Base-by-base conservation (phyloP, 2,888 invertebrate genomes). In the Stenodema calcarata region DNA sequence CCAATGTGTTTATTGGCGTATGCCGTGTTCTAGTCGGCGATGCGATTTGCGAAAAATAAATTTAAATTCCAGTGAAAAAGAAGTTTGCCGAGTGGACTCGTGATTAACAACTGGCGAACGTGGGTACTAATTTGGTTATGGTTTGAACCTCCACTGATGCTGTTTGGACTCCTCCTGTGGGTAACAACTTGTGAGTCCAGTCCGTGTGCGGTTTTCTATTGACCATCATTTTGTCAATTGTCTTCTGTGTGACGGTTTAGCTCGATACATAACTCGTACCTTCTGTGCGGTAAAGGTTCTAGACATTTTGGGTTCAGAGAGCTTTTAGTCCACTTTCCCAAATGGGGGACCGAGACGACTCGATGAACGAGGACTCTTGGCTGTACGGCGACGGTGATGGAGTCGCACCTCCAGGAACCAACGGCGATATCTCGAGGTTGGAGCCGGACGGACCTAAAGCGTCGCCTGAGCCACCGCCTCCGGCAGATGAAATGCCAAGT, bases 321-420 rank as follows among this genome's bases (percentile, higher is more conserved):
- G 4, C 35, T 35, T 35, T 7, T 35, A 35, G 7, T 2, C n/a
- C n/a, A n/a, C n/a, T n/a, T n/a, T 35, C 35, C 7, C 4, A 7
- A 7, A 78, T 78, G 78, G 78, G 18, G 11, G 78, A 78, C 18
- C 78, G 44, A 27, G 78, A 78, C 42, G 94, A 93, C 89, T 91
- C 92, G 23, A 89, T 89, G 47, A 96, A 95, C 91, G 97, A 97
- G 91, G 97, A 97, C 92, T 95, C 94, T 90, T 97, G 96, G 96
- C 92, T 97, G 87, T 97, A 97, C 90, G 97, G 97, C 27, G 96
- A 96, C 14, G 76, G 76, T 11, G 76, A 73, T 23, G 86, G 78
- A 3, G 54, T 23, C 0, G 70, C 7, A 3, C 54, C 54, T 9
- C 86, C 86, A 27, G 76, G 35, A 41, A 18, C 54, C 27, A 86